Percentiles rank a stretch among this genome's conserved stretches.
These are phyloP conservation scores for Equus quagga DNA, from an alignment of 2,113 vertebrate species.

Conservation along the genomic window DNA sequence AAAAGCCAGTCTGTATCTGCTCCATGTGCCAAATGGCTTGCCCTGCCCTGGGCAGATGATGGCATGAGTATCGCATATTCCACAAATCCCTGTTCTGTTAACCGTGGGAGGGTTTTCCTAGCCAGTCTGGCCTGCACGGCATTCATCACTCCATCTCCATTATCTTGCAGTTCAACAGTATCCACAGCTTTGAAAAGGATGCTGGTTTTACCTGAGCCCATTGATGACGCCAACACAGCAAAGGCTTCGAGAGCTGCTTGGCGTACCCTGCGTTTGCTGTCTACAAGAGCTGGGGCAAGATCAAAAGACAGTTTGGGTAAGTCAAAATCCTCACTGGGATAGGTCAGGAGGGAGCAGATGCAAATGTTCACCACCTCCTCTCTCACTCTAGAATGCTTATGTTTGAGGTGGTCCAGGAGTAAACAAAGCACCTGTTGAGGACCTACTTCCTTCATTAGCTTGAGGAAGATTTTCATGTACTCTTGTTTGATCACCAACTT, in stretches of 20 bases:
- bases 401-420: constrained; percentile 89
- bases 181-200: constrained; percentile 92
- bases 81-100: constrained; percentile 88
- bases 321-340: constrained; percentile 91
- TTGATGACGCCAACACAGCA: constrained; percentile 89
- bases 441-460: constrained; percentile 89
- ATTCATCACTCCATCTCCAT: constrained; percentile 90
- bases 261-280: constrained; percentile 91
- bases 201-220: constrained; percentile 88
- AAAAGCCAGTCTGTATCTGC: constrained; percentile 94
- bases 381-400: constrained; percentile 91
- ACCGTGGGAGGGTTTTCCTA: constrained; percentile 89
- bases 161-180: constrained; percentile 90
- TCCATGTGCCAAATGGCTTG: constrained; percentile 79
- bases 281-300: constrained; percentile 91
- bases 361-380: constrained; percentile 92
- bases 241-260: constrained; percentile 93
- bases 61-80: constrained; percentile 91
- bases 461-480: constrained; percentile 89
- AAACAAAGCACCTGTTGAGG: constrained; percentile 90
- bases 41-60: constrained; percentile 83
- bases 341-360: constrained; percentile 90
- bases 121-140: constrained; percentile 93
- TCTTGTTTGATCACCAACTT: constrained; percentile 90
- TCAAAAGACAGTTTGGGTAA: constrained; percentile 89